A percentile compares a stretch with the other conserved stretches of the same genome.
These are phyloP conservation scores for Adrianichthys oophorus DNA, from an alignment of 2,797 vertebrate species.

Conservation along the genomic window DNA sequence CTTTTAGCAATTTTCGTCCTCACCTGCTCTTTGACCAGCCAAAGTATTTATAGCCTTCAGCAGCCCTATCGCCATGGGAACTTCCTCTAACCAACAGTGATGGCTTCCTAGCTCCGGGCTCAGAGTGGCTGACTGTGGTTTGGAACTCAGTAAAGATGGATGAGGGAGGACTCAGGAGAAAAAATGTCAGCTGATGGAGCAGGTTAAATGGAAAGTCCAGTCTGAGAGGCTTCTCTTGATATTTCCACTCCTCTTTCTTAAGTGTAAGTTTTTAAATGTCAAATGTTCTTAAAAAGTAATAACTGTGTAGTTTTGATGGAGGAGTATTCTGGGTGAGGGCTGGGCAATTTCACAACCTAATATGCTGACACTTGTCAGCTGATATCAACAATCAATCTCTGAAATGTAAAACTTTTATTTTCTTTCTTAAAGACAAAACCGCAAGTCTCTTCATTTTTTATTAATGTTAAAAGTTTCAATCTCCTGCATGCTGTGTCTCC, in stretches of 20 bases:
- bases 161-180: slow-evolving; percentile 5
- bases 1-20: slow-evolving; percentile 35
- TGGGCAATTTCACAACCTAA: no score
- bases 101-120: slow-evolving; percentile 37
- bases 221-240: slow-evolving; percentile 17
- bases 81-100: slow-evolving; percentile 54
- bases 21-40: slow-evolving; percentile 63
- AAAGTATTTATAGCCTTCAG: slow-evolving; percentile 62
- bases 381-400: no score
- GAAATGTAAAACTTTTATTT: no score
- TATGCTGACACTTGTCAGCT: no score
- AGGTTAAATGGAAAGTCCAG: slow-evolving; percentile 20
- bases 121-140: slow-evolving; percentile 20
- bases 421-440: no score
- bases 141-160: slow-evolving; percentile 26
- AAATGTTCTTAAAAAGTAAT: not conserved
- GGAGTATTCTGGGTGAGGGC: no score
- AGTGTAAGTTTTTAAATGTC: slow-evolving; percentile 6
- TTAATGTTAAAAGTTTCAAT: no score
- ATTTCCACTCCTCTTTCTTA: slow-evolving; percentile 9
- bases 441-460: no score
- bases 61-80: slow-evolving; percentile 63
- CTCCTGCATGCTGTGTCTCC: no score
- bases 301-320: no score
- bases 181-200: slow-evolving; percentile 24